Base-by-base conservation (phyloP, 2,797 vertebrate genomes). In the Schizopygopsis pylzovi region DNA sequence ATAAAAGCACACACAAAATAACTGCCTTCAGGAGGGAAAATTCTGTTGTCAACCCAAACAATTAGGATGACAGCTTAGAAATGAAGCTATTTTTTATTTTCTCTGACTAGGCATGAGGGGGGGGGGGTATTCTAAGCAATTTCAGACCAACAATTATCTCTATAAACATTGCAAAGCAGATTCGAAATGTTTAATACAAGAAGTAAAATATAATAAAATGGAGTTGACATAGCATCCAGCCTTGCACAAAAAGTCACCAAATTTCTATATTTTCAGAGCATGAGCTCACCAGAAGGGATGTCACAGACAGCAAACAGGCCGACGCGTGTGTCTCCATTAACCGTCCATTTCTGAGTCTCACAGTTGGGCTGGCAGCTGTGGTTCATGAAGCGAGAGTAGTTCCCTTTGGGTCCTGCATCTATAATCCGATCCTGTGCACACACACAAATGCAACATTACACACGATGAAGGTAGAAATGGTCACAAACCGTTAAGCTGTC, bases 311-410 rank as follows among this genome's bases (percentile, higher is more conserved):
- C 98, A 7, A 99, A 99, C 70, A 99, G 92, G 9, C 98, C 98
- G 1, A 99, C 98, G 0, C 98, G 95, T 0, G 98, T 99, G 92
- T 99, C 98, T 0, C 98, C 98, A 3, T 99, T 97, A 78, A 99
- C 98, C 0, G 98, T 99, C 98, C 98, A 99, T 91, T 99, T 99
- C 70, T 99, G 97, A 1, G 98, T 99, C 91, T 99, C 98, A 61
- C 98, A 99, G 94, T 99, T 99, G 90, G 98, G 98, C 92, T 99
- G 97, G 90, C 98, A 99, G 96, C 98, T 99, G 95, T 99, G 98
- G 90, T 99, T 99, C 98, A 99, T 99, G 90, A 99, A 99, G 81
- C 98, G 96, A 4, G 97, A 99, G 87, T 97, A 98, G 95, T 99
- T 99, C 68, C 98, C 98, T 92, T 99, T 99, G 33, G 98, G 98